Base-by-base conservation (phyloP, 37 sponge, comb jelly and placozoan genomes). In the Diacarnus erythraeanus region DNA sequence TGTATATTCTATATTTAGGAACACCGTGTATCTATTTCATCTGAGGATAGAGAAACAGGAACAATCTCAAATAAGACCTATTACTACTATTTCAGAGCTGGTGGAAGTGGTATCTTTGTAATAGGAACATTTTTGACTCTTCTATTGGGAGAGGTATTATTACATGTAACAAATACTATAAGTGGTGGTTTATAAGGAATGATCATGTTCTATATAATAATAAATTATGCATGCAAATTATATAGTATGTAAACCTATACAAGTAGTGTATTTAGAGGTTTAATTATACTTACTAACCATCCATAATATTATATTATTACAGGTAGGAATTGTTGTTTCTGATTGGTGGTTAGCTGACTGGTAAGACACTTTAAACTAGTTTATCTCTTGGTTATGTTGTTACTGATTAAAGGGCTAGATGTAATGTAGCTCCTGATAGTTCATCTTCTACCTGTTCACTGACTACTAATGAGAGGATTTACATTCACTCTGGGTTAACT, bases 41-140 rank as follows among this genome's bases (percentile, higher is more conserved):
- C 69, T 2, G 93, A 92, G 57, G 93, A 92, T 30, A 87, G 40
- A 38, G 85, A 70, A 57, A 82, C 81, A 25, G 89, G 89, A 12
- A 76, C 43, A 0, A 51, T 92, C 56, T 76, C 86, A 20, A n/a
- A 84, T 30, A 81, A 57, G 51, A 92, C 89, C 5, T 92, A 92
- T 64, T 71, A 65, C 71, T 42, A 74, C 3, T 92, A 88, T 64
- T 88, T 88, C 70, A 81, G 21, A 27, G 68, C 72, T 37, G 93
- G 89, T 22, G 84, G 88, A 51, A 78, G 83, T 17, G 31, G 25
- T 22, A n/a, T 65, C 21, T 21, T 80, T 18, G 34, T 74, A 39
- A 31, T 80, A 12, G 26, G 42, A 4, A 30, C 74, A 2, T 2
- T 80, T 8, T 3, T 74, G 17, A 21, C 80, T 26, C 69, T 80